phyloP scores from a whole-genome alignment of 1,140 invertebrate genomes.

The Trichonephila clavipes region DNA sequence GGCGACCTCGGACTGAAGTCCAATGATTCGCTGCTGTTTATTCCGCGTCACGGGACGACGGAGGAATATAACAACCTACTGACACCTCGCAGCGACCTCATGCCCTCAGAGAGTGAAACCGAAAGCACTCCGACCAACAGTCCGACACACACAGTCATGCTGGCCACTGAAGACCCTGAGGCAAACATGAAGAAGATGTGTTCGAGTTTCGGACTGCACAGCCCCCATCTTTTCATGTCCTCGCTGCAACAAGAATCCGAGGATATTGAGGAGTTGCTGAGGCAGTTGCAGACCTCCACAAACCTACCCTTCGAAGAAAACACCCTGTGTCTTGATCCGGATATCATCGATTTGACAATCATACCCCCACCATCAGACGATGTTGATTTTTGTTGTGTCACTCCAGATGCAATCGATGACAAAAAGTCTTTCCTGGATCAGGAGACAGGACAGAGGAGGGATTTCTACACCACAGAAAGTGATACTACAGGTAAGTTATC shows the following conservation, averaged over 20 bases:
- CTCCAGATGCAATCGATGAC: conserved; percentile 85
- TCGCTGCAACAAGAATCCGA: conserved; percentile 78
- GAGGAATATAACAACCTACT: conserved; percentile 26
- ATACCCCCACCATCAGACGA: conserved; percentile 86
- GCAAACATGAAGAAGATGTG: conserved; percentile 78
- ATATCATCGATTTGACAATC: conserved; percentile 94
- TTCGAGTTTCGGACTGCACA: conserved; percentile 91
- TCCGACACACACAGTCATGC: conserved; percentile 84
- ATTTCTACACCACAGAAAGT: conserved; percentile 11
- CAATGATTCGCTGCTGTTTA: conserved; percentile 73
- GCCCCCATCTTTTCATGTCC: conserved; percentile 85
- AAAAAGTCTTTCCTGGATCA: conserved; percentile 55
- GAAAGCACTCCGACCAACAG: conserved; percentile 89
- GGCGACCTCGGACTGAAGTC: conserved; percentile 72
- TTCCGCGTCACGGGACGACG: conserved; percentile 31
- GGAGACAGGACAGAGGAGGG: conserved; percentile 66
- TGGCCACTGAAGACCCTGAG: conserved; percentile 44
- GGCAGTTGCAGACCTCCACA: conserved; percentile 80
- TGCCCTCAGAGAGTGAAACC: conserved; percentile 88
- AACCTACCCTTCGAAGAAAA: conserved; percentile 82
- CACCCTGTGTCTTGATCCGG: conserved; percentile 88
- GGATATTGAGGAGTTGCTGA: conserved; percentile 80
- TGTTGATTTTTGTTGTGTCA: conserved; percentile 81
- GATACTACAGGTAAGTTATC: neutral
- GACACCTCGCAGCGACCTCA: conserved; percentile 1